Conservation (phyloP, 1,140 invertebrate species). For the Drosophila ohnishii region DNA sequence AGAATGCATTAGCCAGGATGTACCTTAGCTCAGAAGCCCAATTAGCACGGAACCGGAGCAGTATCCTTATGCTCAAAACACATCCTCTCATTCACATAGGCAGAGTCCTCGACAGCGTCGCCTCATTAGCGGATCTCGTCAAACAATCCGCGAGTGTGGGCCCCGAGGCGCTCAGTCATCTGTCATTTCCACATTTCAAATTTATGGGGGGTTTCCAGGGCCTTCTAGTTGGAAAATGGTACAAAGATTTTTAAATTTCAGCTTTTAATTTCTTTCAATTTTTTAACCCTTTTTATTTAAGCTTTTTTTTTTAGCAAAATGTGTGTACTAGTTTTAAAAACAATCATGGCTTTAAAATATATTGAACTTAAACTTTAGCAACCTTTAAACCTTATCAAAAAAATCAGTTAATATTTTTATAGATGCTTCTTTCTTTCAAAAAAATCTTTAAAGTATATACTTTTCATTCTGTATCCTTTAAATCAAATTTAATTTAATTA, state of each 20-base stretch:
- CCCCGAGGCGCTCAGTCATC: slow-evolving; percentile 18
- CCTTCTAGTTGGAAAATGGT: neutral
- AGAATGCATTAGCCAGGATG: slow-evolving; percentile 39
- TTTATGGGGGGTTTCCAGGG: slow-evolving; percentile 21
- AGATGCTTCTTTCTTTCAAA: neutral
- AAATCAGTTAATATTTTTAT: neutral
- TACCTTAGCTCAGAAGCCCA: slow-evolving; percentile 13
- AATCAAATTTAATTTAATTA: neutral
- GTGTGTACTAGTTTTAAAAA: neutral
- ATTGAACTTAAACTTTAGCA: neutral
- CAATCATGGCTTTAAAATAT: neutral
- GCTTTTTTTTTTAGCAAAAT: too few species aligned
- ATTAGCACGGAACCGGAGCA: slow-evolving; percentile 30
- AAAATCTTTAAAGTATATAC: neutral
- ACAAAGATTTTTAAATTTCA: neutral
- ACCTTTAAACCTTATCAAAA: neutral
- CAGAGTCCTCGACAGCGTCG: slow-evolving; percentile 31
- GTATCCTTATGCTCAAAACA: slow-evolving; percentile 1
- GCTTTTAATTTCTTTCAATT: neutral
- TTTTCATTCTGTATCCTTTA: neutral
- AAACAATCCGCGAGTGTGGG: slow-evolving; percentile 38
- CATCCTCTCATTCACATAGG: slow-evolving; percentile 2
- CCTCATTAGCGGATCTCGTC: slow-evolving; percentile 42
- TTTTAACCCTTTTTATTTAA: neutral
- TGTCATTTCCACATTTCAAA: slow-evolving; percentile 28